Evolutionary conservation across 2,888 invertebrate genomes (phyloP).

Genomic region (Drosophila paramelanica): DNA sequence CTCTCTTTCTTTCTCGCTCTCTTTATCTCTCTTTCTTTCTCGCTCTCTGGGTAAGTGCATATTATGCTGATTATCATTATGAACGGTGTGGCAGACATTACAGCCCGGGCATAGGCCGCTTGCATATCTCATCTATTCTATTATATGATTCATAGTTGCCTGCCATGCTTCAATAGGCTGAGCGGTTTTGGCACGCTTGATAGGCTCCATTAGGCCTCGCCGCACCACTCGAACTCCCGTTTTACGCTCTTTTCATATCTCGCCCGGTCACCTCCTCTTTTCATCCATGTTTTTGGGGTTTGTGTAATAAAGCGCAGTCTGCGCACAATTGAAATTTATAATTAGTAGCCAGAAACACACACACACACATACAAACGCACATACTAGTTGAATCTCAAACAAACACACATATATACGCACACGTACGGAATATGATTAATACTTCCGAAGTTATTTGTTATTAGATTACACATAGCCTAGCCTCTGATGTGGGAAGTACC

Average conservation of each 20-base stretch:
- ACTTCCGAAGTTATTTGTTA: conserved; percentile 81
- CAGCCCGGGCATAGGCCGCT: conserved; percentile 7
- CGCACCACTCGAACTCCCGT: background rate
- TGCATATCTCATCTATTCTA: conserved; percentile 38
- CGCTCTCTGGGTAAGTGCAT: conserved; percentile 51
- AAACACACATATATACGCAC: conserved; percentile 15
- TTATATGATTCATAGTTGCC: conserved; percentile 61
- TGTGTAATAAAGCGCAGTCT: conserved; percentile 71
- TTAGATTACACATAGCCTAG: conserved; percentile 68
- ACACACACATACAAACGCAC: conserved; percentile 13
- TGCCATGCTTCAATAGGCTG: conserved; percentile 66
- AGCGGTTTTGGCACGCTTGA: conserved; percentile 70
- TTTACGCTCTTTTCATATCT: conserved; percentile 4
- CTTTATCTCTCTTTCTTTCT: background rate
- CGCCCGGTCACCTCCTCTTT: background rate
- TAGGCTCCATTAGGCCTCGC: conserved; percentile 52
- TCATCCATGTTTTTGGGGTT: conserved; percentile 25
- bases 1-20: background rate
- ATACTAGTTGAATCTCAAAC: background rate
- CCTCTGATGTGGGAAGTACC: conserved; percentile 13
- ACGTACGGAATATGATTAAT: conserved; percentile 74
- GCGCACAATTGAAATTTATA: conserved; percentile 79
- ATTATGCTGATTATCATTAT: conserved; percentile 77
- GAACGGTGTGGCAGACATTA: conserved; percentile 45
- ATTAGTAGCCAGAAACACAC: conserved; percentile 65